Percentiles rank a stretch among this genome's conserved stretches.
Evolutionary conservation across 1,140 invertebrate species (phyloP).

Genomic region (Dinoponera quadriceps): DNA sequence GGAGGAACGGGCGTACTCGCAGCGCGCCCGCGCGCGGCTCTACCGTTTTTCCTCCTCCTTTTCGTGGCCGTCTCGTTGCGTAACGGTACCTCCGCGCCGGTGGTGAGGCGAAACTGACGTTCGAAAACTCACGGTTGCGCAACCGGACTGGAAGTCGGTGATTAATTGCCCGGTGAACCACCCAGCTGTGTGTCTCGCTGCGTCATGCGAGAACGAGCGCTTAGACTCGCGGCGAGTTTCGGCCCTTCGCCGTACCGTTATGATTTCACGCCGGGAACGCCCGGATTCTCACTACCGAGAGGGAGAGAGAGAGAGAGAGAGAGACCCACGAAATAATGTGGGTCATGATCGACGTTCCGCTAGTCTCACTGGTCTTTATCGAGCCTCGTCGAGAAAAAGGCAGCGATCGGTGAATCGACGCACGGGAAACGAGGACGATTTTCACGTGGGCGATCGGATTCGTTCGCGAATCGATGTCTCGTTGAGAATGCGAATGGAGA

Average conservation of each 20-base stretch:
- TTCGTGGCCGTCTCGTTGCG: constrained; percentile 32
- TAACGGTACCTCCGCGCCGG: constrained; percentile 62
- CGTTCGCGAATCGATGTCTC: too few species aligned
- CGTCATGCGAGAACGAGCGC: background rate
- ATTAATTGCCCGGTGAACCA: constrained; percentile 45
- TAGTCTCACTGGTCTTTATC: too few species aligned
- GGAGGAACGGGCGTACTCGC: constrained; percentile 3
- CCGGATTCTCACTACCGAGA: background rate
- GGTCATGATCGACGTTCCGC: too few species aligned
- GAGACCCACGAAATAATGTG: too few species aligned
- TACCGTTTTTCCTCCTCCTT: constrained; percentile 48
- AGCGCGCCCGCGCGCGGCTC: too few species aligned
- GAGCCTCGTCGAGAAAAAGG: too few species aligned
- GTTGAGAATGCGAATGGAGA: too few species aligned
- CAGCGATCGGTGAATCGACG: too few species aligned
- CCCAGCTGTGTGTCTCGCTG: background rate
- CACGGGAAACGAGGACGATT: too few species aligned
- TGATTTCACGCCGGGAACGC: constrained; percentile 7
- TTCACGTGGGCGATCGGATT: too few species aligned
- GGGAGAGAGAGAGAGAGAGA: too few species aligned
- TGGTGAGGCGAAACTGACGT: constrained; percentile 50
- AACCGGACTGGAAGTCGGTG: background rate
- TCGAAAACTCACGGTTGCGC: constrained; percentile 61
- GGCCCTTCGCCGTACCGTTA: constrained; percentile 29
- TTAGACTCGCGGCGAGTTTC: background rate